These are phyloP conservation scores for Phalloptychus januarius DNA, from an alignment of 2,797 vertebrate genomes.

Conservation along the genomic window DNA sequence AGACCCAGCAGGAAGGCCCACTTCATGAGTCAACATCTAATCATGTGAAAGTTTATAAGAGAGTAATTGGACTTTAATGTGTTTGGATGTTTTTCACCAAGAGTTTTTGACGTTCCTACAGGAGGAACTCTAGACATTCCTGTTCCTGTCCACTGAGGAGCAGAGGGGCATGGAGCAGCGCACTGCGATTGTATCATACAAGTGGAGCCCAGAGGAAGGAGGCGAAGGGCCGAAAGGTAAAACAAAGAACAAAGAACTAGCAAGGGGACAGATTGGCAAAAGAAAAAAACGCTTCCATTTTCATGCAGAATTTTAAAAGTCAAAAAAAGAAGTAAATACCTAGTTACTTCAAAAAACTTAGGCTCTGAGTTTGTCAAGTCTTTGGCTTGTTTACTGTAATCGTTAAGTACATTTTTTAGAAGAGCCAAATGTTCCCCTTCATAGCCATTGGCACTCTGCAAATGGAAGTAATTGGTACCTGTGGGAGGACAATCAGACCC, in stretches of 20 bases:
- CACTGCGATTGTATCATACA: conserved; percentile 51
- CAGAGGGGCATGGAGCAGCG: conserved; percentile 33
- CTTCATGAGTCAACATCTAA: neutral
- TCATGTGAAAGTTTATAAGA: conserved; percentile 26
- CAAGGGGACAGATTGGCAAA: neutral
- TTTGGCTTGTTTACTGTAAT: neutral
- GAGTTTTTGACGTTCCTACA: neutral
- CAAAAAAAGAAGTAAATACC: neutral
- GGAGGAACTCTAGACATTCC: conserved; percentile 58
- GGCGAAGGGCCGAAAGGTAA: conserved; percentile 2
- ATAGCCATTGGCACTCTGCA: neutral
- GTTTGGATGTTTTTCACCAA: conserved; percentile 34
- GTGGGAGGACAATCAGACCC: neutral
- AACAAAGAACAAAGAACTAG: neutral
- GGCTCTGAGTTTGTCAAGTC: neutral
- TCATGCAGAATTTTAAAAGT: neutral
- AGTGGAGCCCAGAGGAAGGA: conserved; percentile 24
- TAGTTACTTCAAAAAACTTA: neutral
- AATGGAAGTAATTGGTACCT: too few relatives aligned
- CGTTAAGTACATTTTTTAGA: neutral
- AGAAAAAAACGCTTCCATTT: neutral
- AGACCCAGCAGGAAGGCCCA: neutral
- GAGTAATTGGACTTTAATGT: conserved; percentile 20
- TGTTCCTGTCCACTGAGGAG: conserved; percentile 59
- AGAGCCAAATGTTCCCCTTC: neutral